Evolutionary conservation across 64 coral and sea anemone genomes (phyloP).

Genomic region (Platygyra sinensis): DNA sequence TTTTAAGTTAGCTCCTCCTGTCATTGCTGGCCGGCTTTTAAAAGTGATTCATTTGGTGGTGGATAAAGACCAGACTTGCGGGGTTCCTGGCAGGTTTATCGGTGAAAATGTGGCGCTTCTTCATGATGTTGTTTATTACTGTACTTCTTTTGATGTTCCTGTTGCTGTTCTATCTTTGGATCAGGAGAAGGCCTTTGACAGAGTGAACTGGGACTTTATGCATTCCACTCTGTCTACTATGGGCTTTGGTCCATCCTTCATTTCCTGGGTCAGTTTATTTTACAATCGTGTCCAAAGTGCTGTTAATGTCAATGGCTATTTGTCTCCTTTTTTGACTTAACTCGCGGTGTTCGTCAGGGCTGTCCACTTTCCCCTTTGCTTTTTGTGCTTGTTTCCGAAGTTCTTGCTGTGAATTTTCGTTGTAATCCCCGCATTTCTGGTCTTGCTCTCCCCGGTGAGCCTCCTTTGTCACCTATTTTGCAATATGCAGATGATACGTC

Average conservation of each 20-base stretch:
- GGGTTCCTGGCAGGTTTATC: too few species aligned
- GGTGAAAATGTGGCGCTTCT: too few species aligned
- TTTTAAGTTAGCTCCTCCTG: not conserved
- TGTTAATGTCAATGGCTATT: conserved; percentile 31
- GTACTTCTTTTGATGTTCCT: too few species aligned
- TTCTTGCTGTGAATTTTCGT: not conserved
- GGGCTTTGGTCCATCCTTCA: conserved; percentile 5
- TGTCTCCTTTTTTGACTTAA: not conserved
- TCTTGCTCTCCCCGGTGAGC: not conserved
- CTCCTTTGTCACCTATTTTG: not conserved
- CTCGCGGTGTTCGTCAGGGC: conserved; percentile 6
- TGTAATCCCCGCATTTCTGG: not conserved
- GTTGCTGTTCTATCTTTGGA: too few species aligned
- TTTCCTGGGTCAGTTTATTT: conserved; percentile 4
- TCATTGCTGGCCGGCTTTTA: too few species aligned
- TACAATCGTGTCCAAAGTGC: conserved; percentile 28
- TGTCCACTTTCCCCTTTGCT: not conserved
- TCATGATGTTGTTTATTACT: too few species aligned
- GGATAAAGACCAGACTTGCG: too few species aligned
- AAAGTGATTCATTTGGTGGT: too few species aligned
- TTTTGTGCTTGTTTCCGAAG: not conserved
- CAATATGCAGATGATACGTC: conserved; percentile 50
- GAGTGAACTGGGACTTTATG: not conserved
- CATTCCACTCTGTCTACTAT: not conserved
- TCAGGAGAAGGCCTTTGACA: too few species aligned